Conservation (phyloP, 2,113 vertebrate species). For the Oryzias javanicus region DNA sequence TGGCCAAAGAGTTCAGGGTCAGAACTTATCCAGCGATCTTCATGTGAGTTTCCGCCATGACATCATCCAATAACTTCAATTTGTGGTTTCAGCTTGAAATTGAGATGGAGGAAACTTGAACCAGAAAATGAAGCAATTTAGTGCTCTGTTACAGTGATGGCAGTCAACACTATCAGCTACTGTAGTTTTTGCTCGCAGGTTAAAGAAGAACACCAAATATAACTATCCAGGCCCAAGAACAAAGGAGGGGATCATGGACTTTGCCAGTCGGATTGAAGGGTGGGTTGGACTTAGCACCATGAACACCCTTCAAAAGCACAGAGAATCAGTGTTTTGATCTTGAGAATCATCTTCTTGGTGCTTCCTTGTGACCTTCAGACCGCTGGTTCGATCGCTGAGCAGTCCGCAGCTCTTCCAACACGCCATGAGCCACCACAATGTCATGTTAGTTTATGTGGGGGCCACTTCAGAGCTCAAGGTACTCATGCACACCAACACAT, state of each 20-base stretch:
- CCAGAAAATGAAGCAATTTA: too few relatives aligned
- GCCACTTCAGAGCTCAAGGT: constrained; percentile 91
- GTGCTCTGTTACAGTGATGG: too few relatives aligned
- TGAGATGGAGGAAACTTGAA: too few relatives aligned
- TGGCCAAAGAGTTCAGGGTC: constrained; percentile 90
- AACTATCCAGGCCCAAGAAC: constrained; percentile 88
- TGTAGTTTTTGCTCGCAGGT: constrained; percentile 69
- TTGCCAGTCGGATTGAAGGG: constrained; percentile 90
- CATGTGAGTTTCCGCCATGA: constrained; percentile 81
- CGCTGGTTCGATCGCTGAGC: constrained; percentile 84
- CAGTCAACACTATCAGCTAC: background rate
- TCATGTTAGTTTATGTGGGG: constrained; percentile 91
- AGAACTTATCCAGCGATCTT: constrained; percentile 91
- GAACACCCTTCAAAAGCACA: background rate
- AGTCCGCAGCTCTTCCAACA: constrained; percentile 89
- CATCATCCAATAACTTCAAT: background rate
- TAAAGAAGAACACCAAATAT: constrained; percentile 89
- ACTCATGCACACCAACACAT: background rate
- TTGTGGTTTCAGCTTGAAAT: too few relatives aligned
- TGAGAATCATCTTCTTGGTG: background rate
- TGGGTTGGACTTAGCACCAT: constrained; percentile 43
- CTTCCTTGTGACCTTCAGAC: constrained; percentile 66
- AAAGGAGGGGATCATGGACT: constrained; percentile 92
- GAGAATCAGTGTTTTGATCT: background rate
- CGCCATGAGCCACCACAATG: constrained; percentile 80